A percentile compares a stretch with the other conserved stretches of the same genome.
Conservation (phyloP, 2,113 vertebrate species). For the Oreotrochilus melanogaster region DNA sequence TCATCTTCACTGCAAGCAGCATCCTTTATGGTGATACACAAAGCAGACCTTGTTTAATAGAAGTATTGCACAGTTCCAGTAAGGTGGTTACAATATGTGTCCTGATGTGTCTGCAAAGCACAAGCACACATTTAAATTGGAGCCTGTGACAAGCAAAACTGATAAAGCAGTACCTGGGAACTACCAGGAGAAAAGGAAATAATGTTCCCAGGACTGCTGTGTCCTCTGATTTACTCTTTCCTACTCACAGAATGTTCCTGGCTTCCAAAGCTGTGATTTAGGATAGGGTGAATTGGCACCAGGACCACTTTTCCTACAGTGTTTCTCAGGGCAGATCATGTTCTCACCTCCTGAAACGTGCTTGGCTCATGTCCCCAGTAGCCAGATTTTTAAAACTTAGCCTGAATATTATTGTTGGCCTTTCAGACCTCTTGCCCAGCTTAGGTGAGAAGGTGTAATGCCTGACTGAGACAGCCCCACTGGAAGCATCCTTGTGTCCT, state of each 20-base stretch:
- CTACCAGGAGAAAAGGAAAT: neutral
- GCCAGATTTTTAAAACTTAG: neutral
- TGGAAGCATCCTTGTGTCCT: neutral
- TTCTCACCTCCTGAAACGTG: neutral
- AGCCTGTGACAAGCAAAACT: neutral
- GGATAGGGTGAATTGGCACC: neutral
- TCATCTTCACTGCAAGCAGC: neutral
- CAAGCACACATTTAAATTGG: neutral
- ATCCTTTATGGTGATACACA: neutral
- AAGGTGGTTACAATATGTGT: neutral
- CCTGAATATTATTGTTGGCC: neutral
- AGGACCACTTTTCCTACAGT: neutral
- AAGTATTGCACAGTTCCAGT: neutral
- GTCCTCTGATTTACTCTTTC: neutral
- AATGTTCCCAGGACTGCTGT: neutral
- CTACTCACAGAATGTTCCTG: neutral
- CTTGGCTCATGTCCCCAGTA: neutral
- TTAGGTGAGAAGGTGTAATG: fast-evolving
- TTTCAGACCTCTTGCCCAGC: neutral
- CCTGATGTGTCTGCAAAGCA: neutral
- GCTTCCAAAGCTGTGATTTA: neutral
- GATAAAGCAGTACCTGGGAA: neutral
- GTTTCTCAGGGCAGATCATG: neutral
- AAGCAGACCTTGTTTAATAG: neutral
- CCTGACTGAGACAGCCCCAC: neutral